A percentile compares a stretch with the other conserved stretches of the same genome.
These are phyloP conservation scores for Holothuria glaberrima DNA, from an alignment of 35 echinoderm and acorn worm genomes.

Conservation along the genomic window DNA sequence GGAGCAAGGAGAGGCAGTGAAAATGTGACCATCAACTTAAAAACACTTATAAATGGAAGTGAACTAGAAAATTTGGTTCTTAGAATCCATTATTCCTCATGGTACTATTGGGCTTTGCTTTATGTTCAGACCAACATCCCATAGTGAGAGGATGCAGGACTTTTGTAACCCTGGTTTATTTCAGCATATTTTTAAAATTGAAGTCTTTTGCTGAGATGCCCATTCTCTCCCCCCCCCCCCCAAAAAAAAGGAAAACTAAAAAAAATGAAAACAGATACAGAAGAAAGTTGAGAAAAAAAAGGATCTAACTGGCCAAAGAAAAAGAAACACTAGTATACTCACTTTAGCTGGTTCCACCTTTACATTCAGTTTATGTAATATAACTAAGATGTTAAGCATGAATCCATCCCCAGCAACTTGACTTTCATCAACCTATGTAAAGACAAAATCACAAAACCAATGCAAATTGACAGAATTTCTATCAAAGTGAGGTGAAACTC, in stretches of 20 bases:
- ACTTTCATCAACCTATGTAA: slow-evolving; percentile 85
- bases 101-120: no score
- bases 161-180: no score
- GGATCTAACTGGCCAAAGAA: neutral
- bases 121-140: no score
- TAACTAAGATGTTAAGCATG: slow-evolving; percentile 90
- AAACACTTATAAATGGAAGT: neutral
- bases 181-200: neutral
- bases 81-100: no score
- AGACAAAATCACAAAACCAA: neutral
- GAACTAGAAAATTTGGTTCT: neutral
- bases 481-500: no score
- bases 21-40: neutral
- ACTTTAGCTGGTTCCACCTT: slow-evolving; percentile 89
- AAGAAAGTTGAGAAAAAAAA: neutral
- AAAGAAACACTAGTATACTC: neutral
- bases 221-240: no score
- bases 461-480: neutral
- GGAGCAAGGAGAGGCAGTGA: neutral
- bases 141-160: no score
- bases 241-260: no score
- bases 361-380: slow-evolving; percentile 78
- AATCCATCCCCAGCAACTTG: slow-evolving; percentile 92
- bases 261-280: no score
- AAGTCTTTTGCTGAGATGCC: neutral